A percentile compares a stretch with the other conserved stretches of the same genome.
Evolutionary conservation across 2,113 vertebrate species (phyloP).

Genomic region (Gobiocypris rarus): DNA sequence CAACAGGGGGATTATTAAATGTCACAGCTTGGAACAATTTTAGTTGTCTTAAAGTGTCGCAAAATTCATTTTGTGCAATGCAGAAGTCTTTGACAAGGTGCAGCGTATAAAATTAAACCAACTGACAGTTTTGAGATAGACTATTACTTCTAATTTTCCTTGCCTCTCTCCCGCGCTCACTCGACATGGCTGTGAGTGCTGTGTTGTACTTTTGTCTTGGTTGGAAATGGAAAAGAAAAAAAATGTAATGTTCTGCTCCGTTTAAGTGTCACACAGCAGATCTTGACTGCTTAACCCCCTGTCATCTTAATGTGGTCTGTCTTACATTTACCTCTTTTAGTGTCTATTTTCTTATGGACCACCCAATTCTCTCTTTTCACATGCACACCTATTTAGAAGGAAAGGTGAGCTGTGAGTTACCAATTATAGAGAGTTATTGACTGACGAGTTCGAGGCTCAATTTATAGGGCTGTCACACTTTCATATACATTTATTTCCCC

Average conservation of each 20-base stretch:
- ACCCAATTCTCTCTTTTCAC: background rate
- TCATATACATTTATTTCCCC: conserved; percentile 26
- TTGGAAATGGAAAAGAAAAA: conserved; percentile 18
- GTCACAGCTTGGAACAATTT: conserved; percentile 4
- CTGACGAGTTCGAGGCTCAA: conserved; percentile 19
- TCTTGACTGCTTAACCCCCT: conserved; percentile 21
- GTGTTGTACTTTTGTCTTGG: conserved; percentile 16
- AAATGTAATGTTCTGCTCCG: background rate
- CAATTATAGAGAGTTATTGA: conserved; percentile 22
- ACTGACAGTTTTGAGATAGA: background rate
- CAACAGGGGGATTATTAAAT: background rate
- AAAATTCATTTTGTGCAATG: background rate
- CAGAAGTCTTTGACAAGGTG: conserved; percentile 6
- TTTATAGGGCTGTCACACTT: conserved; percentile 30
- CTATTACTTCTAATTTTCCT: conserved; percentile 1
- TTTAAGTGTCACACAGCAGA: background rate
- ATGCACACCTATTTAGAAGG: background rate
- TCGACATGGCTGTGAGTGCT: background rate
- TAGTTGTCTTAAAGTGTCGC: conserved; percentile 5
- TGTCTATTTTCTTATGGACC: conserved; percentile 8
- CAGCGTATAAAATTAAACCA: background rate
- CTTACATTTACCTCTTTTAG: conserved; percentile 10
- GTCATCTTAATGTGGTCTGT: background rate
- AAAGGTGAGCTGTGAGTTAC: conserved; percentile 31
- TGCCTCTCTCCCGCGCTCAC: background rate